Conservation (phyloP, 2,113 vertebrate species). For the Phylloscopus trochiloides region DNA sequence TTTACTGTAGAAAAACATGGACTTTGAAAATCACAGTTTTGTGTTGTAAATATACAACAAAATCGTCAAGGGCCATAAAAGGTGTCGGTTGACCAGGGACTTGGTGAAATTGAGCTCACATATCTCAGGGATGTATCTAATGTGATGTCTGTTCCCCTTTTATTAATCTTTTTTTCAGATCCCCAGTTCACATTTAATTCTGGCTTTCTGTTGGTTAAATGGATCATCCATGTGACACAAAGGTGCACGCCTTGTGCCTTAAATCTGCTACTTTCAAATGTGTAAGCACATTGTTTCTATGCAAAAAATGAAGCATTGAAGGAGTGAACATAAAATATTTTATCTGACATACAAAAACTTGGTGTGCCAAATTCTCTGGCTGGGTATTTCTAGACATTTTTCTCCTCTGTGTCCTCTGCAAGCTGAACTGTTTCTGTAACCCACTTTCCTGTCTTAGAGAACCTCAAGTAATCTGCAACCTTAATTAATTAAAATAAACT, state of each 20-base stretch:
- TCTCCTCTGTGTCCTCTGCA: neutral
- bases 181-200: neutral
- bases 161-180: neutral
- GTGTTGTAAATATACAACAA: neutral
- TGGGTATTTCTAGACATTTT: neutral
- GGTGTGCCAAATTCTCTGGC: neutral
- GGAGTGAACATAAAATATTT: neutral
- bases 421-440: neutral
- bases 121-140: neutral
- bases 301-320: neutral
- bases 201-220: neutral
- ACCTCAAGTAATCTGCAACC: neutral
- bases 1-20: neutral
- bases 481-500: neutral
- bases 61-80: neutral
- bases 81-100: neutral
- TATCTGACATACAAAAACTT: neutral
- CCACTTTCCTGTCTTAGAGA: neutral
- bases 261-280: neutral
- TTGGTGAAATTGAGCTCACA: neutral
- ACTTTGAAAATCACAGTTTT: neutral
- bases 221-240: fast-evolving
- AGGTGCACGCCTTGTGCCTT: neutral
- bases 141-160: neutral
- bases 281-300: neutral